Conservation (phyloP, 2,113 vertebrate genomes). For the Psammodynastes pulverulentus region DNA sequence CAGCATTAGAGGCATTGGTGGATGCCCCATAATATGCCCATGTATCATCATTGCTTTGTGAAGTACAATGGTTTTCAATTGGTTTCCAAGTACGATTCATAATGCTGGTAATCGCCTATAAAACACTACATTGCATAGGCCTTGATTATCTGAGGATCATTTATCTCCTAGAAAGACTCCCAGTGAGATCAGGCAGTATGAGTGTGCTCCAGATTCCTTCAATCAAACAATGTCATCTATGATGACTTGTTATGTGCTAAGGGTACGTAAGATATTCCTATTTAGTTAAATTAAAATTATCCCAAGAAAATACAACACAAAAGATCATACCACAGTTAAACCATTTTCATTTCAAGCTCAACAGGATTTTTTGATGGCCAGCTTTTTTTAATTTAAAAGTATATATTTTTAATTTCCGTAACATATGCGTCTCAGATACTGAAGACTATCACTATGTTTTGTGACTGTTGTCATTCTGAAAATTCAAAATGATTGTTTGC, state of each 20-base stretch:
- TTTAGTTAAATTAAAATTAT: neutral
- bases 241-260: neutral
- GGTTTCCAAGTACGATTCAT: neutral
- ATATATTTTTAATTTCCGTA: neutral
- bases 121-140: neutral
- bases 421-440: neutral
- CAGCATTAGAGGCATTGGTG: neutral
- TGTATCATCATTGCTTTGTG: neutral
- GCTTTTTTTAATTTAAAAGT: neutral
- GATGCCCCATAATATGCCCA: neutral
- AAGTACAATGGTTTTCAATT: neutral
- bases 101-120: neutral
- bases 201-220: neutral
- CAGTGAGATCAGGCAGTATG: neutral
- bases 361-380: neutral
- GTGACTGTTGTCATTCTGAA: neutral
- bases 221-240: neutral
- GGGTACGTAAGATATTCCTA: neutral
- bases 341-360: neutral
- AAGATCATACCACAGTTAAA: neutral
- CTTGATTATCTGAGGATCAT: neutral
- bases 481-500: neutral
- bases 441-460: neutral
- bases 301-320: neutral
- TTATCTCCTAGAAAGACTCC: neutral